Evolutionary conservation across 2,797 vertebrate genomes (phyloP).

Genomic region (Harpagifer antarcticus): DNA sequence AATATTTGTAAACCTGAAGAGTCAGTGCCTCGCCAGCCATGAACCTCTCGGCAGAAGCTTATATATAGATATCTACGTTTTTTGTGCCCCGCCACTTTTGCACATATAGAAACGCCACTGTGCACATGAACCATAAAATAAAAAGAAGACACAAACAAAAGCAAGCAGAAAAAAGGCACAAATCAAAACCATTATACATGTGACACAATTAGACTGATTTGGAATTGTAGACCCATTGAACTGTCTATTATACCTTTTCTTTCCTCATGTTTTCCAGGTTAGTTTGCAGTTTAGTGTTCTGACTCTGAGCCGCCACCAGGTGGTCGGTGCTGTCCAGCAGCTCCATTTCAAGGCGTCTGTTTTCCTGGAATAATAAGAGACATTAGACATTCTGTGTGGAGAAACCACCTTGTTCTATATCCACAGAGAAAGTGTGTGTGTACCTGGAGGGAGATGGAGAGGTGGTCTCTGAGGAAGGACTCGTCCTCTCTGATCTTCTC

Average conservation of each 20-base stretch:
- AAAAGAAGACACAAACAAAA: too few species aligned
- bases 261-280: slow-evolving; percentile 90
- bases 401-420: background rate
- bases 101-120: too few species aligned
- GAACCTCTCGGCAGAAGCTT: too few species aligned
- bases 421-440: background rate
- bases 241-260: slow-evolving; percentile 87
- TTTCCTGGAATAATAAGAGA: slow-evolving; percentile 85
- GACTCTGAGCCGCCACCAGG: slow-evolving; percentile 85
- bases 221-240: background rate
- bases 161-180: too few species aligned
- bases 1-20: too few species aligned
- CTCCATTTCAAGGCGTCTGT: slow-evolving; percentile 91
- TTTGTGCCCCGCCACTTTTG: too few species aligned
- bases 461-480: slow-evolving; percentile 89
- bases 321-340: slow-evolving; percentile 90
- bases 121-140: too few species aligned
- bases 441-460: slow-evolving; percentile 93
- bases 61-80: too few species aligned
- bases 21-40: too few species aligned
- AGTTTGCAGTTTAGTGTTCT: slow-evolving; percentile 90
- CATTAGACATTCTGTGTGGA: background rate
- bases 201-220: too few species aligned
- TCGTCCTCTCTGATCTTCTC: slow-evolving; percentile 91
- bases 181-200: too few species aligned